These are phyloP conservation scores for Daubentonia madagascariensis DNA, from an alignment of 2,113 vertebrate genomes.

Conservation along the genomic window DNA sequence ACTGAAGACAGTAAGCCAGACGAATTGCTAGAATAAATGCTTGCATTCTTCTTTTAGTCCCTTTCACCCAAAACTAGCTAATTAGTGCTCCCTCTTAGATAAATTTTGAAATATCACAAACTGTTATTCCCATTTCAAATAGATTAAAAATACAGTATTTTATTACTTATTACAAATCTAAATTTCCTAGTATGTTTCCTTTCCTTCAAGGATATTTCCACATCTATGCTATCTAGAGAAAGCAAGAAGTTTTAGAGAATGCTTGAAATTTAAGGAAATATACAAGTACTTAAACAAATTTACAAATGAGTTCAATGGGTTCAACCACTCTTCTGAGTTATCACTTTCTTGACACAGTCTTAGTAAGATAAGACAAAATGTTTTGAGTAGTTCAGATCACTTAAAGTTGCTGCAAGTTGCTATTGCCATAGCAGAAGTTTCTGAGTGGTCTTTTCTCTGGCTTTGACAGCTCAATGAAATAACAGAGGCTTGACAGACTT, in stretches of 20 bases:
- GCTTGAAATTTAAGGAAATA: background rate
- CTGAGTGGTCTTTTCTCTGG: constrained; percentile 6
- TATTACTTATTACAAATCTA: background rate
- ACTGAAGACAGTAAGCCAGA: background rate
- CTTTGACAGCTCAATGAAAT: constrained; percentile 48
- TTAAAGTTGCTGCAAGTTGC: background rate
- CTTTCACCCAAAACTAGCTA: background rate
- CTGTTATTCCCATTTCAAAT: background rate
- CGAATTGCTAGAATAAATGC: background rate
- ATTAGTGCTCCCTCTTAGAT: background rate
- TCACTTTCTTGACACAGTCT: background rate
- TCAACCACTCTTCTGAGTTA: background rate
- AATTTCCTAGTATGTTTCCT: background rate
- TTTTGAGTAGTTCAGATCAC: constrained; percentile 20
- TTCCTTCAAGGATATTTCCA: background rate
- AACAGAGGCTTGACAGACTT: constrained; percentile 29
- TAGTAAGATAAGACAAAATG: background rate
- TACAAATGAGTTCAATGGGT: background rate
- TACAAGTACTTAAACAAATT: constrained; percentile 40
- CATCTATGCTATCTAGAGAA: background rate
- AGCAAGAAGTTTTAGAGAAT: background rate
- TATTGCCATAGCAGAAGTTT: background rate
- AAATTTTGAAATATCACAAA: background rate
- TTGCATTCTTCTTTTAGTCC: background rate
- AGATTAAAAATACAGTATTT: constrained; percentile 9